Evolutionary conservation across 2,113 vertebrate genomes (phyloP).

Genomic region (Tragelaphus imberbis): DNA sequence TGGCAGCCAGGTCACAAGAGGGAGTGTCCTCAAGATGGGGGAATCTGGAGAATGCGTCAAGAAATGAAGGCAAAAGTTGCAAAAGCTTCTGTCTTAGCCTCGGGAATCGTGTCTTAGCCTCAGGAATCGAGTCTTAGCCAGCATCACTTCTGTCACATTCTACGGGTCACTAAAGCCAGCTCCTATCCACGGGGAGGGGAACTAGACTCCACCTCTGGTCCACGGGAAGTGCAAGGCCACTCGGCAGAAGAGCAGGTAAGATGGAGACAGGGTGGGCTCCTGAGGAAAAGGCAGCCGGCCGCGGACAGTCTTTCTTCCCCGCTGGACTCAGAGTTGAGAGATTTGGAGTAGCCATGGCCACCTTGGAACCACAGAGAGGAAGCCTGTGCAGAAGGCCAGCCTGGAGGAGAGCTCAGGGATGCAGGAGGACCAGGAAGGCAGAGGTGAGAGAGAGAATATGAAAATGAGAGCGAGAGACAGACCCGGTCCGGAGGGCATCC

Average conservation of each 20-base stretch:
- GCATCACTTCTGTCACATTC: background rate
- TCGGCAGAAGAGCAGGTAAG: background rate
- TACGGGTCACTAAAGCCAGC: background rate
- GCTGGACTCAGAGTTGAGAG: background rate
- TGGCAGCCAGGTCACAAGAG: background rate
- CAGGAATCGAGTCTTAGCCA: background rate
- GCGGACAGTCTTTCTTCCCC: background rate
- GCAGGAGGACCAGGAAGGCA: rapidly evolving
- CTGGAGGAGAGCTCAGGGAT: background rate
- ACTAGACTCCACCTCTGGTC: background rate
- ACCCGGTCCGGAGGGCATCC: background rate
- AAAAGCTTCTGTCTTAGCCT: background rate
- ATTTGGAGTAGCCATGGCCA: background rate
- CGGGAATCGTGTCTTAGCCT: background rate
- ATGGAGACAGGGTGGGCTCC: background rate
- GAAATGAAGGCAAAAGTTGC: background rate
- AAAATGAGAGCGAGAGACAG: background rate
- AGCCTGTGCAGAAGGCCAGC: background rate
- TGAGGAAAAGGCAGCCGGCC: background rate
- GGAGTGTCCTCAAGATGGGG: background rate
- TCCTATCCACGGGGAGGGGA: background rate
- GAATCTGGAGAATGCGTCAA: background rate
- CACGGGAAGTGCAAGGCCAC: background rate
- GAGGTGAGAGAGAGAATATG: background rate
- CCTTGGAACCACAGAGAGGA: background rate